Conservation (phyloP, 2,797 vertebrate species). For the Phrynocephalus vlangalii region DNA sequence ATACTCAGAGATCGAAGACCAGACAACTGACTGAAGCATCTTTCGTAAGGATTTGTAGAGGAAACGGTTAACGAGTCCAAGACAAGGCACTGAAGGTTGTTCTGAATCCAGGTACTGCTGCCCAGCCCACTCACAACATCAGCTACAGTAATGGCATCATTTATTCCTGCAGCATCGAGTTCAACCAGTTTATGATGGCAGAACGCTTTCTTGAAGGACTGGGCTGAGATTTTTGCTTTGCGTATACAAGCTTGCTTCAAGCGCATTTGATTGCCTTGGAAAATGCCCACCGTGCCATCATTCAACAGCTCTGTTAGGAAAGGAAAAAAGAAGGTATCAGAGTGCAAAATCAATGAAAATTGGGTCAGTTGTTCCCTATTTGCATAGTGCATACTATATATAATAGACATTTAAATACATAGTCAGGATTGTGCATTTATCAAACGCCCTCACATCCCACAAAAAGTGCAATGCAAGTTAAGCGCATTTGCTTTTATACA, state of each 20-base stretch:
- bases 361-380: background rate
- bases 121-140: slow-evolving; percentile 87
- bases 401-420: background rate
- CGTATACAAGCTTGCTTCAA: slow-evolving; percentile 86
- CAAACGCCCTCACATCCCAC: too few relatives aligned
- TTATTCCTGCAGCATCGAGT: slow-evolving; percentile 87
- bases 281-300: slow-evolving; percentile 88
- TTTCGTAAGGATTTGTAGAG: slow-evolving; percentile 79
- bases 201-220: slow-evolving; percentile 86
- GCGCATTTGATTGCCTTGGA: slow-evolving; percentile 83
- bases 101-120: slow-evolving; percentile 84
- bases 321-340: slow-evolving; percentile 25
- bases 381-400: background rate
- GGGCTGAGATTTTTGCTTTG: slow-evolving; percentile 86
- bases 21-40: slow-evolving; percentile 82
- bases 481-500: background rate
- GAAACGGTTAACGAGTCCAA: slow-evolving; percentile 87
- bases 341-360: background rate
- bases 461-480: background rate
- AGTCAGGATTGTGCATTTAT: background rate
- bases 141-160: slow-evolving; percentile 85
- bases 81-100: slow-evolving; percentile 86
- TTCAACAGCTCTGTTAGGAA: slow-evolving; percentile 83
- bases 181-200: slow-evolving; percentile 88
- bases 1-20: slow-evolving; percentile 87